Base-by-base conservation (phyloP, 2,888 invertebrate species). In the Acheta domesticus region DNA sequence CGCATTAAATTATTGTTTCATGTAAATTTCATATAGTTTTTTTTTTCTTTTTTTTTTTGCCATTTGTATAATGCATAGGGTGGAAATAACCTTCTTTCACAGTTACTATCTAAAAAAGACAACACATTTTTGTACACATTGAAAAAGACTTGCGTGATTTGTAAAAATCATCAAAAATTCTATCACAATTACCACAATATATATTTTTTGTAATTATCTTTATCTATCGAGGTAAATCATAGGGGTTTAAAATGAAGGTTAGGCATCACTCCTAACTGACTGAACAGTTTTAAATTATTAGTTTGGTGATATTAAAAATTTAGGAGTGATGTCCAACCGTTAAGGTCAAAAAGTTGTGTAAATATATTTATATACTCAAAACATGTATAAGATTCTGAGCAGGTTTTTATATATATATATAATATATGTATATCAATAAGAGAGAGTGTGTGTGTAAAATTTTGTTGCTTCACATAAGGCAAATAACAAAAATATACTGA, bases 121-220 rank as follows among this genome's bases (percentile, higher is more conserved):
- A 79, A 82, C 80, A 82, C 79, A 82, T 83, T 82, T 82, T 83
- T 86, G 86, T 87, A 87, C 87, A 87, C 85, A 87, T 86, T 86
- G 86, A 86, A 87, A 86, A 86, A 87, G 87, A 87, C 86, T 86
- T 87, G 87, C 89, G 90, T 89, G 90, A 90, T 90, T 82, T 90
- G 90, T 90, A 90, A 90, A 90, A 91, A 90, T 90, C 89, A 90
- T 90, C 90, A 89, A 91, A 91, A 89, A 90, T 89, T 90, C 90
- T 90, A 91, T 90, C 90, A 90, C 90, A 90, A 90, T 89, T 84
- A 84, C 84, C 84, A 83, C 84, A 84, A 84, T 84, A 83, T 83
- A 82, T 83, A 79, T 83, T 78, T 80, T 81, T 80, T 79, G 62
- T 82, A 79, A 73, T 48, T 79, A 78, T 78, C 79, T 79, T 80